Evolutionary conservation across 2,888 invertebrate species (phyloP).

Genomic region (Allophyes oxyacanthae): DNA sequence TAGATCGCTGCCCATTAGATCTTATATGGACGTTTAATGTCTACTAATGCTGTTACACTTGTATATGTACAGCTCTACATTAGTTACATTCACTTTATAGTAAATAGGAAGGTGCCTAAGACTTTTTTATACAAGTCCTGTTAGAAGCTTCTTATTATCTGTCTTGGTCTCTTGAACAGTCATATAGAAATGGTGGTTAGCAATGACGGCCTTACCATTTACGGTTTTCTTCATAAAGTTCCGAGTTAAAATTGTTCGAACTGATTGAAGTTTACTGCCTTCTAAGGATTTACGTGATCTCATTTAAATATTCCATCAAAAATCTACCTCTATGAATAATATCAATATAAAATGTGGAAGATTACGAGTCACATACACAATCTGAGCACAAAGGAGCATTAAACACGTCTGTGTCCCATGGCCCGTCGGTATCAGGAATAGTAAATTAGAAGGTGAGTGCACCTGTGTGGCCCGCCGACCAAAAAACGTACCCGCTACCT

Average conservation of each 20-base stretch:
- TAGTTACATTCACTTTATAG: constrained; percentile 8
- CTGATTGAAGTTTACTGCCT: constrained; percentile 17
- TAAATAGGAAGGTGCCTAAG: neutral
- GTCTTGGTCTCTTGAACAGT: no score
- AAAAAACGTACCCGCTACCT: constrained; percentile 86
- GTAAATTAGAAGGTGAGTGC: constrained; percentile 84
- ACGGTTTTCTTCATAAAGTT: no score
- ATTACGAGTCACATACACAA: constrained; percentile 61
- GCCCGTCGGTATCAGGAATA: constrained; percentile 80
- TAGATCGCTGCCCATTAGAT: constrained; percentile 6
- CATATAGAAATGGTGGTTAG: no score
- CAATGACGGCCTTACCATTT: no score
- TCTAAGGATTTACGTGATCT: constrained; percentile 24
- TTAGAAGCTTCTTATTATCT: no score
- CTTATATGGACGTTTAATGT: constrained; percentile 46
- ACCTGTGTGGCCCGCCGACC: constrained; percentile 85
- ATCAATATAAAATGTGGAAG: constrained; percentile 60
- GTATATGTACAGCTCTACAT: constrained; percentile 31
- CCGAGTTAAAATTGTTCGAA: constrained; percentile 2
- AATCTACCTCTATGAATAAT: constrained; percentile 51
- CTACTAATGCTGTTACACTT: constrained; percentile 24
- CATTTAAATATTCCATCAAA: constrained; percentile 52
- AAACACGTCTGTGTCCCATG: constrained; percentile 71
- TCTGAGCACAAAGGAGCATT: constrained; percentile 76
- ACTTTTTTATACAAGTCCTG: no score